Base-by-base conservation (phyloP, 1,140 invertebrate species). In the Trichonephila clavipes region DNA sequence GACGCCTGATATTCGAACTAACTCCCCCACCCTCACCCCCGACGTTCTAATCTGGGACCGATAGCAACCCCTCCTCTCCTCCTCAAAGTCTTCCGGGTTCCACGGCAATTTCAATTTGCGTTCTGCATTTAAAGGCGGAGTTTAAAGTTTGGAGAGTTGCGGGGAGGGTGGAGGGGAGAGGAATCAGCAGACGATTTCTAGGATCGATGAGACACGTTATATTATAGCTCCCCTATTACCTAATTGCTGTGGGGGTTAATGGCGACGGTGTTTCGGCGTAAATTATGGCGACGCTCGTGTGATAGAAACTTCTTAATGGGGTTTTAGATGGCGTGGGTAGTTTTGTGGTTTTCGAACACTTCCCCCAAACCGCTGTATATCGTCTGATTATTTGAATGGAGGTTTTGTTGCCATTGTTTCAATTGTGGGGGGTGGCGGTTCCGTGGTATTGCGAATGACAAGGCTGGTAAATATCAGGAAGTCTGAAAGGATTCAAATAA, bases 91-190 rank as follows among this genome's bases (percentile, higher is more conserved):
- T 28, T 86, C 24, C 51, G 85, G 28, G 82, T 62, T 59, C 59
- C 16, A 34, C 85, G 85, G 58, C 58, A 87, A 87, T 87, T 87
- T 87, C 85, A 87, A 87, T 87, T 87, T 87, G 62, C 85, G 18
- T 28, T 61, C 85, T 19, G 85, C 85, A 87, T 87, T 87, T 87
- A 87, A 87, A 87, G 85, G 85, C 58, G 85, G 85, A 64, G 85
- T 87, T 87, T 87, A 87, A 87, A 87, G 59, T 87, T 87, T 87
- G 59, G 85, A 87, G 85, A 62, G 24, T 24, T 64, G 59, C 8
- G 8, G 59, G n/a, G 8, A 12, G 14, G 14, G 34, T 18, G 28
- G 58, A 18, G 12, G 40, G 59, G 59, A n/a, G 88, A 34, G 77
- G 77, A 18, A 59, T 4, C 24, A 18, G 59, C 58, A 69, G 58